A percentile compares a stretch with the other conserved stretches of the same genome.
Conservation (phyloP, 2,888 invertebrate genomes). For the Loripinus fragilis region DNA sequence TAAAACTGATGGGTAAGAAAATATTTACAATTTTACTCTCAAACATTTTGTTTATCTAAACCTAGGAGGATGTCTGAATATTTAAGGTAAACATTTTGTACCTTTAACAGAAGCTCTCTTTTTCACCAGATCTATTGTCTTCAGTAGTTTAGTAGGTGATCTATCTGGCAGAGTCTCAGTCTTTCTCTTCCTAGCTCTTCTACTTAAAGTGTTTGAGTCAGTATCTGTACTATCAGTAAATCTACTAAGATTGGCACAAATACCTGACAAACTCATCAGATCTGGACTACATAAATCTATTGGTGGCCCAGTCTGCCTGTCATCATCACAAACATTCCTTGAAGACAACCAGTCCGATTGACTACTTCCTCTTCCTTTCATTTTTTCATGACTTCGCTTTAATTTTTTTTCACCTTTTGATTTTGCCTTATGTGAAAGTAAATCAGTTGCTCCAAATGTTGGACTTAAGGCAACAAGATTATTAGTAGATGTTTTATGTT, state of each 20-base stretch:
- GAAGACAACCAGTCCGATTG: too few relatives aligned
- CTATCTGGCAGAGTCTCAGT: not conserved
- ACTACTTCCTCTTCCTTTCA: too few relatives aligned
- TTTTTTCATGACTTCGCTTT: not conserved
- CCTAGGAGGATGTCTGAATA: too few relatives aligned
- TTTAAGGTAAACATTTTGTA: too few relatives aligned
- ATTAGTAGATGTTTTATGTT: not conserved
- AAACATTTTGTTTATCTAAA: too few relatives aligned
- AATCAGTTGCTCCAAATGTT: not conserved
- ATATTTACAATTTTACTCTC: too few relatives aligned
- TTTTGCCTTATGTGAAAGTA: not conserved
- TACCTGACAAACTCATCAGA: not conserved
- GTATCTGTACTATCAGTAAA: not conserved
- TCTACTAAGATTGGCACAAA: not conserved
- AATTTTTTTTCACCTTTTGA: not conserved
- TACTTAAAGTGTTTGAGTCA: not conserved
- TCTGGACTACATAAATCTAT: not conserved
- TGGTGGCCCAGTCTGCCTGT: too few relatives aligned
- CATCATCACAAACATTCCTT: too few relatives aligned
- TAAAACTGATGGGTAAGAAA: too few relatives aligned
- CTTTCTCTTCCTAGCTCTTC: slow-evolving; percentile 11
- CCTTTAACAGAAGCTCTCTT: not conserved
- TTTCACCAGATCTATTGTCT: not conserved
- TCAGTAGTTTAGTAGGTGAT: not conserved
- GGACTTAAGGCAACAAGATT: not conserved